These are phyloP conservation scores for Tetranychus urticae DNA, from an alignment of 1,140 invertebrate genomes.

Conservation along the genomic window DNA sequence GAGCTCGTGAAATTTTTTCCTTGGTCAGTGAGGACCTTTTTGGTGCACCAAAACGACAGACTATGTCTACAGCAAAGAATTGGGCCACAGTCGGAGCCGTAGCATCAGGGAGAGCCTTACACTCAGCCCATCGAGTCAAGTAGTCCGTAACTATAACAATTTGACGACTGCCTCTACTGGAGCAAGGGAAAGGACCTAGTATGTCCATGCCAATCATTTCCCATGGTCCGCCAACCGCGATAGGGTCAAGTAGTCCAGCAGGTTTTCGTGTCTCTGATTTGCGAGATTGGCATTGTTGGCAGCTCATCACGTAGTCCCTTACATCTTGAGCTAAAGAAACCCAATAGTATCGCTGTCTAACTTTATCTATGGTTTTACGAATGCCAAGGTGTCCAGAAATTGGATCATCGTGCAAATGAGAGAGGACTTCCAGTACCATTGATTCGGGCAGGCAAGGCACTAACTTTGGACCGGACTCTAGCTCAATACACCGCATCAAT, in stretches of 20 bases:
- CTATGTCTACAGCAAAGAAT: constrained; percentile 10
- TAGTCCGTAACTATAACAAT: constrained; percentile 15
- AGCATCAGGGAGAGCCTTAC: constrained; percentile 12
- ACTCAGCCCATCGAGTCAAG: constrained; percentile 15
- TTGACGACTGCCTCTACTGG: constrained; percentile 12
- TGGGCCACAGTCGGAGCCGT: constrained; percentile 13
- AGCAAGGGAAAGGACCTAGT: neutral
- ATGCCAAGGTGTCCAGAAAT: constrained; percentile 1
- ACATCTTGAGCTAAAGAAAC: neutral
- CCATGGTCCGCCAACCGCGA: neutral
- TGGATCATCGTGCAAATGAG: neutral
- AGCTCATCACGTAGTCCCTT: neutral
- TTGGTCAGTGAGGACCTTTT: constrained; percentile 10
- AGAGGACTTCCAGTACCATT: too few species aligned
- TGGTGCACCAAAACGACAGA: constrained; percentile 9
- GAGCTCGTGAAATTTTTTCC: constrained; percentile 8
- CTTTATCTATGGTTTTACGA: neutral
- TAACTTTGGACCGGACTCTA: too few species aligned
- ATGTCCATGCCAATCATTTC: neutral
- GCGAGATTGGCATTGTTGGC: neutral
- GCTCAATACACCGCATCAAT: too few species aligned
- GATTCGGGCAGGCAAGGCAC: too few species aligned
- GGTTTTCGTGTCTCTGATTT: neutral
- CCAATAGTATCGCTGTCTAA: neutral
- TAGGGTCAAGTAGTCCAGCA: neutral